These are phyloP conservation scores for Pachyseris speciosa DNA, from an alignment of 64 coral and sea anemone species.

Conservation along the genomic window DNA sequence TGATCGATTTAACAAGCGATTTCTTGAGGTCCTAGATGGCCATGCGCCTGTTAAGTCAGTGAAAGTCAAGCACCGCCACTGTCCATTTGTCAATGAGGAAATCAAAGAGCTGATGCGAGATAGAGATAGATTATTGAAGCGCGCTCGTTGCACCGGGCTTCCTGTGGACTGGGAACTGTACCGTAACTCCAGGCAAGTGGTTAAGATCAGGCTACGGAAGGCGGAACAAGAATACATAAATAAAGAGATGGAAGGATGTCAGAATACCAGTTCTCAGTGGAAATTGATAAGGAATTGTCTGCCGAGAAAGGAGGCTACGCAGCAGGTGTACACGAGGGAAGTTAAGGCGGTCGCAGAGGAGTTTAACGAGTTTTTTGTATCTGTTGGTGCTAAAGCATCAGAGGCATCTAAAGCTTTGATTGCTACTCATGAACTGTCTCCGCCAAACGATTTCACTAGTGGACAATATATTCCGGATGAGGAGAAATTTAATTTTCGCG, in stretches of 20 bases:
- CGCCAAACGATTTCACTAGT: no score
- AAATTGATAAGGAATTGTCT: no score
- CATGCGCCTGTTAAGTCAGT: constrained; percentile 47
- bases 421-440: no score
- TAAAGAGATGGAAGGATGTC: constrained; percentile 61
- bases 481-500: no score
- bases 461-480: no score
- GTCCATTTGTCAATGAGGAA: constrained; percentile 60
- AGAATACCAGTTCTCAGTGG: constrained; percentile 38
- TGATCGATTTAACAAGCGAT: constrained; percentile 43
- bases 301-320: no score
- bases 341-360: no score
- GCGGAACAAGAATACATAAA: constrained; percentile 64
- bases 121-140: constrained; percentile 28
- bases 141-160: constrained; percentile 53
- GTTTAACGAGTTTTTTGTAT: no score
- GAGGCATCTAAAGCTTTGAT: no score
- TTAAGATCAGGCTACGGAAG: constrained; percentile 49
- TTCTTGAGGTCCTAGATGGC: constrained; percentile 43
- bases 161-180: constrained; percentile 70
- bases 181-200: constrained; percentile 52
- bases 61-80: neutral
- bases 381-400: no score
- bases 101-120: constrained; percentile 61
- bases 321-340: no score